Evolutionary conservation across 2,113 vertebrate genomes (phyloP), one percentile per base, ranked within the genome.

Genomic region (Microcebus lehilahytsara): DNA sequence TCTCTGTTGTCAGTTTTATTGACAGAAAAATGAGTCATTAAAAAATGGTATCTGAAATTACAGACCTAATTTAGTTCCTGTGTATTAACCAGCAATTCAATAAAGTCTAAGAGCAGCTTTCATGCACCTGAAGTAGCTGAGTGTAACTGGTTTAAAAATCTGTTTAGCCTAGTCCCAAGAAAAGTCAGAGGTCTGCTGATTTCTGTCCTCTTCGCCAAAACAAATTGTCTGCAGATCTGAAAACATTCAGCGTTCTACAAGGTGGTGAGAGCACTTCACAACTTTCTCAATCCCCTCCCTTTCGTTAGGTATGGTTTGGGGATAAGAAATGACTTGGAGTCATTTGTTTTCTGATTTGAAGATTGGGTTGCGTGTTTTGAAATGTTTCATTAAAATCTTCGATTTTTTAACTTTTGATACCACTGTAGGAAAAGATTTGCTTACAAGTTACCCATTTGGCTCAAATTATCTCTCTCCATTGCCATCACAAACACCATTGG

Each of bases 31-130:
- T 94, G 72, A 94, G 72, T 95, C 97, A 92, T 96, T 95, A 67
- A 81, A 78, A 92, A 96, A 96, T 66, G 60, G 58, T 93, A 88
- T 94, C 85, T 95, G 93, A 96, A 92, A 94, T 96, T 42, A 91
- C 22, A 93, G 72, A 94, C 46, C 72, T 97, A 93, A 97, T 98
- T 96, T 96, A 95, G 90, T 97, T 97, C 94, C 93, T 97, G 85
- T 85, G 71, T 93, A 96, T 96, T 91, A 97, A 89, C 69, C 88
- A 93, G 93, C 85, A 97, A 95, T 91, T 95, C 53, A 93, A 72
- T 97, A 89, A 97, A 87, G 62, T 37, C 67, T 3, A 19, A 91
- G 69, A 92, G 60, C 56, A 49, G 67, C 93, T 93, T 78, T 92
- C 77, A 79, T 81, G 77, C 32, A 69, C 85, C 71, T 56, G 53